A percentile compares a stretch with the other conserved stretches of the same genome.
Conservation (phyloP, 2,888 invertebrate species). For the Dorcus hopei region DNA sequence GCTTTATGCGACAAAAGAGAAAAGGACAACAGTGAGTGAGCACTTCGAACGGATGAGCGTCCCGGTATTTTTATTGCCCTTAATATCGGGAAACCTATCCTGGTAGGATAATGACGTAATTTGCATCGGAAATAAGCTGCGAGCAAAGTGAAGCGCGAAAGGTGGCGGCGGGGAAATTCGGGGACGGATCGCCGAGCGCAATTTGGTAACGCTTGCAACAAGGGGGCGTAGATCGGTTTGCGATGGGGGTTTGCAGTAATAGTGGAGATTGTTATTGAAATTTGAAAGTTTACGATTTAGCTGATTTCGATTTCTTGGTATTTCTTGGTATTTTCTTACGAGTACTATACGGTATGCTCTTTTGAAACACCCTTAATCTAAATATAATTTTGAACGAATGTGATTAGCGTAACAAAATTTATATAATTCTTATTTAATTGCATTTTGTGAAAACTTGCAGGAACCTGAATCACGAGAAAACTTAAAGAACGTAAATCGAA, state of each 20-base stretch:
- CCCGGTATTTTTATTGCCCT: conserved; percentile 13
- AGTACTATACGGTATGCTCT: too few relatives aligned
- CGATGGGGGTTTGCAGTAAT: neutral
- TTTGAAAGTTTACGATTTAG: too few relatives aligned
- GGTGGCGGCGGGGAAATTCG: neutral
- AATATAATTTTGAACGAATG: too few relatives aligned
- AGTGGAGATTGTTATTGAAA: neutral
- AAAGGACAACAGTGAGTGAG: neutral
- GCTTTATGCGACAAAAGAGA: conserved; percentile 7
- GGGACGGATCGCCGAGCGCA: neutral
- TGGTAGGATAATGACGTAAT: conserved; percentile 24
- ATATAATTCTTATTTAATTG: too few relatives aligned
- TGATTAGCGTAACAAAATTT: too few relatives aligned
- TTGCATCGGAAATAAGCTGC: conserved; percentile 25
- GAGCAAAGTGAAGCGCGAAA: conserved; percentile 20
- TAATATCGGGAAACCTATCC: conserved; percentile 22
- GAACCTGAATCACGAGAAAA: too few relatives aligned
- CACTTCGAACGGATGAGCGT: conserved; percentile 4
- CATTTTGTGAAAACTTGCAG: too few relatives aligned
- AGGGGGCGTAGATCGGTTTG: neutral
- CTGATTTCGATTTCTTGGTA: too few relatives aligned
- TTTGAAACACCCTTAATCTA: too few relatives aligned
- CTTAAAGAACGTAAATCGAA: too few relatives aligned
- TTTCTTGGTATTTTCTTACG: too few relatives aligned
- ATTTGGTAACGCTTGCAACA: neutral